These are phyloP conservation scores for Schizotus pectinicornis DNA, from an alignment of 2,888 invertebrate genomes.

Conservation along the genomic window DNA sequence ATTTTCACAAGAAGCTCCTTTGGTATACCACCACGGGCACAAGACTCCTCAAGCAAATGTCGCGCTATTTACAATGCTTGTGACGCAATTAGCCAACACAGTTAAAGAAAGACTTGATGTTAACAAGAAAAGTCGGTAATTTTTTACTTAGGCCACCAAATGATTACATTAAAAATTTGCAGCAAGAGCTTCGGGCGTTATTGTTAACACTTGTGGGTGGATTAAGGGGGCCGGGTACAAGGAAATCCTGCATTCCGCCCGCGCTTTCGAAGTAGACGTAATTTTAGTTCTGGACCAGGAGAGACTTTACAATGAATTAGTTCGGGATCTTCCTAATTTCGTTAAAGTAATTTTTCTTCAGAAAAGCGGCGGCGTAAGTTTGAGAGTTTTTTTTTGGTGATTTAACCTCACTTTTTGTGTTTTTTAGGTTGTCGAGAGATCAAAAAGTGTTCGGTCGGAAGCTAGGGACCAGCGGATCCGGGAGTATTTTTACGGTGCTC, in stretches of 20 bases:
- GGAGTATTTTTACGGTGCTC: constrained; percentile 96
- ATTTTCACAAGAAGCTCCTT: constrained; percentile 90
- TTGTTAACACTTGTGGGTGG: constrained; percentile 99
- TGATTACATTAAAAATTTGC: constrained; percentile 38
- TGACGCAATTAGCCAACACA: constrained; percentile 84
- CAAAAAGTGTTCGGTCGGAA: constrained; percentile 73
- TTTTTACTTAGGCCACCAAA: constrained; percentile 13
- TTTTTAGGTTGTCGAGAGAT: constrained; percentile 83
- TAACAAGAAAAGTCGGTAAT: constrained; percentile 78
- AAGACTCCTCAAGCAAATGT: constrained; percentile 77
- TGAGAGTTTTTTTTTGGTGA: background rate
- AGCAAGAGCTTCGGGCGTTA: constrained; percentile 86
- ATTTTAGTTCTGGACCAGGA: constrained; percentile 97
- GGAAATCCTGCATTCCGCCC: constrained; percentile 84
- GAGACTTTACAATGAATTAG: constrained; percentile 90
- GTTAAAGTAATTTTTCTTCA: constrained; percentile 75
- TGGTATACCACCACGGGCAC: constrained; percentile 94
- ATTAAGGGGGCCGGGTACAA: constrained; percentile 91
- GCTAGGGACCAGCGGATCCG: constrained; percentile 80
- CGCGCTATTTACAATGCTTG: constrained; percentile 82
- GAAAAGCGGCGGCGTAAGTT: constrained; percentile 93
- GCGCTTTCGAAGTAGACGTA: constrained; percentile 94
- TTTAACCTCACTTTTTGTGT: background rate
- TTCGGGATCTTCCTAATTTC: constrained; percentile 90
- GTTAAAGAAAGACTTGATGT: constrained; percentile 83